Evolutionary conservation across 1,140 invertebrate species (phyloP).

Genomic region (Homalodisca vitripennis): DNA sequence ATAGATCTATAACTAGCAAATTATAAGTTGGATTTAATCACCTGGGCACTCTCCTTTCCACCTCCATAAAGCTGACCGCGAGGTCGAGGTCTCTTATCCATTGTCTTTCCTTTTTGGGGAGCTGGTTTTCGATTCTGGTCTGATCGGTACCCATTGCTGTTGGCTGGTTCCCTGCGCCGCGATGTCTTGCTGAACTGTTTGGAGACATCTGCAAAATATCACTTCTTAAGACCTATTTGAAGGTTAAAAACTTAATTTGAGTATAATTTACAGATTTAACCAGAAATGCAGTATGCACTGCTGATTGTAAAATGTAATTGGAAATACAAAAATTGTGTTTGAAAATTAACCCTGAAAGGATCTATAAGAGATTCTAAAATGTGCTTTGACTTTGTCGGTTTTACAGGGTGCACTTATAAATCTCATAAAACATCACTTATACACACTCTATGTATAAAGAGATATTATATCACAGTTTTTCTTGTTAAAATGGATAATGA

Average conservation of each 20-base stretch:
- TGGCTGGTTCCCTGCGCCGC: slow-evolving; percentile 60
- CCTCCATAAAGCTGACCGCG: slow-evolving; percentile 62
- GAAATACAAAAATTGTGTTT: slow-evolving; percentile 35
- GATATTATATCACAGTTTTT: no score
- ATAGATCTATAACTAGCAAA: no score
- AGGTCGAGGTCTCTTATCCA: slow-evolving; percentile 74
- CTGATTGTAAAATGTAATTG: no score
- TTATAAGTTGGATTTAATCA: no score
- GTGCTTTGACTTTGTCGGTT: not conserved
- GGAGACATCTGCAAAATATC: slow-evolving; percentile 57
- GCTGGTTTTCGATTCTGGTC: slow-evolving; percentile 60
- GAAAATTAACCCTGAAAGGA: no score
- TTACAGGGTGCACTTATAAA: not conserved
- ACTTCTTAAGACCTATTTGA: no score
- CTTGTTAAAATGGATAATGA: not conserved
- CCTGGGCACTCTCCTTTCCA: slow-evolving; percentile 72
- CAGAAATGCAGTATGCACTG: no score
- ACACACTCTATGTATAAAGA: not conserved
- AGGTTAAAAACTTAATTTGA: no score
- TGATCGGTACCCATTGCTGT: slow-evolving; percentile 55
- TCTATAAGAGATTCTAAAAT: slow-evolving; percentile 1
- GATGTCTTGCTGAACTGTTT: slow-evolving; percentile 63
- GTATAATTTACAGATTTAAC: no score
- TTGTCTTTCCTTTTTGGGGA: slow-evolving; percentile 60
- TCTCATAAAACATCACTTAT: not conserved